These are phyloP conservation scores for Pachypsylla venusta DNA, from an alignment of 1,140 invertebrate species.

Conservation along the genomic window DNA sequence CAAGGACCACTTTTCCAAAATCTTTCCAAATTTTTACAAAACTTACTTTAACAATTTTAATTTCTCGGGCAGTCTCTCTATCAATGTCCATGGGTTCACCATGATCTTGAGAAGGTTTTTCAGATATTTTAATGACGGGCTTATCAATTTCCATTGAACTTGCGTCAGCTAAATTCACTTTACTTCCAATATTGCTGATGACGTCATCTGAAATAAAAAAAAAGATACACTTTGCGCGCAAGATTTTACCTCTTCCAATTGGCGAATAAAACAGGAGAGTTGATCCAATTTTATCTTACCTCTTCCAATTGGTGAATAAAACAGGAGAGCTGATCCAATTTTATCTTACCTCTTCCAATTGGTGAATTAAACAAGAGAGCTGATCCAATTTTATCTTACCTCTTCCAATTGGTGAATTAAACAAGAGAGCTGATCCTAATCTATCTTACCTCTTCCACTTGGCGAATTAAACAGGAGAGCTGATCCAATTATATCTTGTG, in stretches of 20 bases:
- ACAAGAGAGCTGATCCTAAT: neutral
- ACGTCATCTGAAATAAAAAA: neutral
- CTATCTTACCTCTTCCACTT: neutral
- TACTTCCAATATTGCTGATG: neutral
- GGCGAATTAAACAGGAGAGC: neutral
- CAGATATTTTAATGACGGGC: constrained; percentile 1
- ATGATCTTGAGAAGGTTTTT: constrained; percentile 7
- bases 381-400: neutral
- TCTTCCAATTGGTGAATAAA: neutral
- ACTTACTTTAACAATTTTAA: neutral
- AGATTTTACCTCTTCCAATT: neutral
- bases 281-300: neutral
- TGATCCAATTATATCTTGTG: neutral
- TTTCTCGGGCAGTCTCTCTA: neutral
- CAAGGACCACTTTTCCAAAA: too few relatives aligned
- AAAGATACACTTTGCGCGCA: too few relatives aligned
- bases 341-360: neutral
- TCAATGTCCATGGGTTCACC: constrained; percentile 1
- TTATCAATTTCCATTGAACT: constrained; percentile 4
- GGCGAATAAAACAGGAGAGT: neutral
- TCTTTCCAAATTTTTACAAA: too few relatives aligned
- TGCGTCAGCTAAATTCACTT: neutral
- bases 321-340: neutral
- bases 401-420: constrained; percentile 2
- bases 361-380: neutral